These are phyloP conservation scores for Prenolepis imparis DNA, from an alignment of 2,888 invertebrate genomes.

Conservation along the genomic window DNA sequence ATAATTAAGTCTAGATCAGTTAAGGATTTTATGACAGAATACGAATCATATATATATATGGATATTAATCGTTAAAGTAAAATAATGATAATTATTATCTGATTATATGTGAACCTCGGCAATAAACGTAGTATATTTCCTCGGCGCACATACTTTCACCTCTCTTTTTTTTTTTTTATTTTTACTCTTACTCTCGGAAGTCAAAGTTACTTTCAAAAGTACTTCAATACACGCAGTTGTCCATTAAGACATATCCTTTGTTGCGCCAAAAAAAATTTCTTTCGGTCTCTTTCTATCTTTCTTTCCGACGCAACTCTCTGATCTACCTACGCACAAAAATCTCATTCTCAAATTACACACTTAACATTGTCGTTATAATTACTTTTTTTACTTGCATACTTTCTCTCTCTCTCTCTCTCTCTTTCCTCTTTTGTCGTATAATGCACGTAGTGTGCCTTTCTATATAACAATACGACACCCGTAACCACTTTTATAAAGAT, in stretches of 20 bases:
- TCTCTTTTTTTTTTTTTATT: slow-evolving; percentile 19
- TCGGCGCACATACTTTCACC: slow-evolving; percentile 1
- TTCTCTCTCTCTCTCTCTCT: slow-evolving; percentile 25
- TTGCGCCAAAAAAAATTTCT: slow-evolving; percentile 5
- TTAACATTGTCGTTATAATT: slow-evolving; percentile 26
- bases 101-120: not conserved
- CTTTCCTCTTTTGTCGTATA: not conserved
- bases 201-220: slow-evolving; percentile 55
- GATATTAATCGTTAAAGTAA: slow-evolving; percentile 18
- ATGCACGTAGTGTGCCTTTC: slow-evolving; percentile 14
- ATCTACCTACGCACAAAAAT: slow-evolving; percentile 11
- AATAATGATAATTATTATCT: not conserved
- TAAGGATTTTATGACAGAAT: not conserved
- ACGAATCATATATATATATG: not conserved
- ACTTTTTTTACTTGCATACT: not conserved
- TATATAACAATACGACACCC: slow-evolving; percentile 21
- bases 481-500: slow-evolving; percentile 29
- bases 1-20: slow-evolving; percentile 13
- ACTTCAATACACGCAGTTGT: slow-evolving; percentile 42
- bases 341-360: slow-evolving; percentile 21
- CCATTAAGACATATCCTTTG: not conserved
- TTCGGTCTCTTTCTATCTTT: not conserved
- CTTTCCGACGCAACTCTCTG: slow-evolving; percentile 24
- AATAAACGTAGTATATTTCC: slow-evolving; percentile 34
- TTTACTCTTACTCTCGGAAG: slow-evolving; percentile 35